A percentile compares a stretch with the other conserved stretches of the same genome.
phyloP scores from a whole-genome alignment of 1,140 invertebrate species.

The Scaptodrosophila lebanonensis region DNA sequence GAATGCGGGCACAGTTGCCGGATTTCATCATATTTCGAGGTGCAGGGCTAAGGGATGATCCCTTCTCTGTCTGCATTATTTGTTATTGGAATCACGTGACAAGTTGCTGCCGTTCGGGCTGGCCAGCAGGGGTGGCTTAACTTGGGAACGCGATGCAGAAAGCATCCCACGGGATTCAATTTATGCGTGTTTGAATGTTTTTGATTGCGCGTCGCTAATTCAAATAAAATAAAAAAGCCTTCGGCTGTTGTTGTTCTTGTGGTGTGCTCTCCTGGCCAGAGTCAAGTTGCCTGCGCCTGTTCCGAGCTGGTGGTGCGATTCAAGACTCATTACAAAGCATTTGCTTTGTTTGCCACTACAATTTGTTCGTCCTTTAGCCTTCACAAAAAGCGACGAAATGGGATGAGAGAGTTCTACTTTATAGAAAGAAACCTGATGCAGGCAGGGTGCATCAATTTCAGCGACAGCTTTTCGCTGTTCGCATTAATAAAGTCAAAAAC shows the following conservation, averaged over 20 bases:
- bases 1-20: constrained; percentile 33
- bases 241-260: constrained; percentile 18
- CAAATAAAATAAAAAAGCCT: constrained; percentile 60
- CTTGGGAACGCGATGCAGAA: constrained; percentile 56
- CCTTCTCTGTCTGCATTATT: constrained; percentile 52
- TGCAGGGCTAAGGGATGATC: constrained; percentile 56
- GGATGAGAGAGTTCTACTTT: no score
- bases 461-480: constrained; percentile 55
- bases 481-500: constrained; percentile 51
- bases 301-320: constrained; percentile 51
- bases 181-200: constrained; percentile 76
- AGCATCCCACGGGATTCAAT: constrained; percentile 74
- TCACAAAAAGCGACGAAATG: no score
- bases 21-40: constrained; percentile 23
- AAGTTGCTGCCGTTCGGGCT: constrained; percentile 44
- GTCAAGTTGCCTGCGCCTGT: constrained; percentile 32
- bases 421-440: background rate
- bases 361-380: constrained; percentile 26
- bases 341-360: constrained; percentile 35
- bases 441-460: constrained; percentile 48
- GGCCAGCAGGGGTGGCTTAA: constrained; percentile 14
- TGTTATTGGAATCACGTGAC: constrained; percentile 74
- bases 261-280: constrained; percentile 40
- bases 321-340: constrained; percentile 55
- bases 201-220: constrained; percentile 72